Evolutionary conservation across 2,888 invertebrate species (phyloP), one percentile per base, ranked within the genome.

Genomic region (Metacarcinus magister): DNA sequence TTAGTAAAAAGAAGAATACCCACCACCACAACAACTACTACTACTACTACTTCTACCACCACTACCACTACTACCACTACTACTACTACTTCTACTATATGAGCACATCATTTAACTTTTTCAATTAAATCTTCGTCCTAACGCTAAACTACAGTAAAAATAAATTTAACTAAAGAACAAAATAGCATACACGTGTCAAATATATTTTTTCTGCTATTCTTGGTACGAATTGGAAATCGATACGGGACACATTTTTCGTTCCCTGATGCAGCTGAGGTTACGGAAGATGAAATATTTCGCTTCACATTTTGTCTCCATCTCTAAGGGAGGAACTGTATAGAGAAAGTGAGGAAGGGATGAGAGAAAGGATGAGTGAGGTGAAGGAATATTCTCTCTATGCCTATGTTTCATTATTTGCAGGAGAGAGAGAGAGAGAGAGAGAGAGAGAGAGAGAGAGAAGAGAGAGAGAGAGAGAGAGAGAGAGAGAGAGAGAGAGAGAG

Each of bases 401-500:
- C 54, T 54, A 13, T 8, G 13, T 54, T 54, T 54, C 13, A 54
- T 54, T n/a, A n/a, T n/a, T n/a, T n/a, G n/a, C n/a, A n/a, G 82
- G 32, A 32, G 32, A 32, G 32, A 32, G 32, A 32, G 28, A 82
- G 82, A 67, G 32, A 32, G 82, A 82, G 32, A 32, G 82, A 32
- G 32, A 32, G 82, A 32, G 32, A 82, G 82, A 32, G 32, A 82
- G 82, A 28, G 28, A 82, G 32, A 82, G 82, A 32, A 82, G 82
- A 82, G 82, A 82, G 82, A 82, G 82, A 82, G 82, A 82, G 82
- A 82, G 82, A 82, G 82, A 32, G 32, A 32, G 32, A 32, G 32
- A 82, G 82, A 82, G 82, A 82, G 82, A 82, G 82, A 82, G 82
- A 82, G 82, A 82, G 82, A 82, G 82, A 82, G 82, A 82, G 82